Evolutionary conservation across 2,888 invertebrate genomes (phyloP), one percentile per base, ranked within the genome.

Genomic region (Drosophila tripunctata): DNA sequence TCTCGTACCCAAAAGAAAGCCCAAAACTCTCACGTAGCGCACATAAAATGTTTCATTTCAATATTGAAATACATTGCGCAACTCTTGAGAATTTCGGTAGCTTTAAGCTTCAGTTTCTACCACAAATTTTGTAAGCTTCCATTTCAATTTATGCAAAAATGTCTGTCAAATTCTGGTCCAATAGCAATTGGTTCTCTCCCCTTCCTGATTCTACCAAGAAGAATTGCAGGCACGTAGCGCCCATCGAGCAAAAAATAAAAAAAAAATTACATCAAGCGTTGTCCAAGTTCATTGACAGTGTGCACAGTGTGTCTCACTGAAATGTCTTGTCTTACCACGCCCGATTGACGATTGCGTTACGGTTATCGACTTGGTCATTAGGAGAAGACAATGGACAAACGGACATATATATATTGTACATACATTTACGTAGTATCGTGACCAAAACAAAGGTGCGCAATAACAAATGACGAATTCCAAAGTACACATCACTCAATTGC

Each of bases 321-420:
- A 62, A 24, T n/a, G n/a, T 63, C 71, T 68, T 40, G 40, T 27
- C 51, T 24, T n/a, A 83, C 86, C 80, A 86, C 88, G 87, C 80
- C 80, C 88, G 76, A 71, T 79, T 64, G 86, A n/a, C 68, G 27
- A 56, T 54, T 51, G 47, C 35, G 44, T 51, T 56, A 50, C 78
- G 86, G 78, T 78, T 83, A 83, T 83, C 83, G 86, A 79, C 72
- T 86, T 86, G 84, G 80, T 57, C 82, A 81, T 78, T 78, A 74
- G 84, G 83, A 17, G 75, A 12, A 30, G 17, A 21, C 43, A 52
- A 35, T 31, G 64, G 73, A 52, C 61, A 62, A 54, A 51, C 58
- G 27, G 10, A 8, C 2, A 57, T 65, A 75, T 64, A 40, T 55
- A n/a, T n/a, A n/a, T n/a, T n/a, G n/a, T n/a, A n/a, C n/a, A n/a